Percentiles rank a stretch among this genome's conserved stretches.
phyloP scores from a whole-genome alignment of 2,113 vertebrate species.

The Urocitellus parryii region DNA sequence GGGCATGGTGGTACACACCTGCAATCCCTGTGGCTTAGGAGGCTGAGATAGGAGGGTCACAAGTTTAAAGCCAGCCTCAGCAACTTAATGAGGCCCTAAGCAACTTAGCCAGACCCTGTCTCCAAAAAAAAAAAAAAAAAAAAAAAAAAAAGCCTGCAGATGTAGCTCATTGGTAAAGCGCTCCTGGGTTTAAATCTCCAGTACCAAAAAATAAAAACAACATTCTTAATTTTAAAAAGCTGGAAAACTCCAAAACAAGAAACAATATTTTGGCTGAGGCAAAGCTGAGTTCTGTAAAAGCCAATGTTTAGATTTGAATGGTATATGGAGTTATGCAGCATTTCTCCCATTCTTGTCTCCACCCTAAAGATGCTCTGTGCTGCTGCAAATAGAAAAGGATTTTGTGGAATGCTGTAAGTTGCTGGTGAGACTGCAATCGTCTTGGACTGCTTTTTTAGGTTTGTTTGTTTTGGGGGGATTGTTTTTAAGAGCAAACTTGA shows the following conservation, averaged over 20 bases:
- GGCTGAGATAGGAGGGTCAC: no score
- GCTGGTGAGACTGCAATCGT: background rate
- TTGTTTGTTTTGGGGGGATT: no score
- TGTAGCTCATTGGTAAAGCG: no score
- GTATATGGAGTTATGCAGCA: background rate
- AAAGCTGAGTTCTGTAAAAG: background rate
- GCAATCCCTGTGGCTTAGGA: no score
- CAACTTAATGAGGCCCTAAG: no score
- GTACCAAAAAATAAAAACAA: no score
- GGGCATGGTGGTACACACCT: no score
- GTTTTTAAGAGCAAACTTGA: background rate
- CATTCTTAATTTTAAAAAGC: background rate
- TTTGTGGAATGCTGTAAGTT: background rate
- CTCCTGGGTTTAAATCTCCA: no score
- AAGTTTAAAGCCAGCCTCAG: no score
- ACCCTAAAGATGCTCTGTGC: background rate
- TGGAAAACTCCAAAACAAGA: slow-evolving; percentile 2
- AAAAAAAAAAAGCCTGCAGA: no score
- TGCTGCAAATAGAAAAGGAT: background rate
- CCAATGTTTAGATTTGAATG: background rate
- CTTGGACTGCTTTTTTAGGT: background rate
- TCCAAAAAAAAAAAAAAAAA: no score
- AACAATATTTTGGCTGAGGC: background rate
- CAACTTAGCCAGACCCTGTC: no score
- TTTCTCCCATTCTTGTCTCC: background rate